Conservation (phyloP, 1,140 invertebrate genomes). For the Reticulitermes speratus region DNA sequence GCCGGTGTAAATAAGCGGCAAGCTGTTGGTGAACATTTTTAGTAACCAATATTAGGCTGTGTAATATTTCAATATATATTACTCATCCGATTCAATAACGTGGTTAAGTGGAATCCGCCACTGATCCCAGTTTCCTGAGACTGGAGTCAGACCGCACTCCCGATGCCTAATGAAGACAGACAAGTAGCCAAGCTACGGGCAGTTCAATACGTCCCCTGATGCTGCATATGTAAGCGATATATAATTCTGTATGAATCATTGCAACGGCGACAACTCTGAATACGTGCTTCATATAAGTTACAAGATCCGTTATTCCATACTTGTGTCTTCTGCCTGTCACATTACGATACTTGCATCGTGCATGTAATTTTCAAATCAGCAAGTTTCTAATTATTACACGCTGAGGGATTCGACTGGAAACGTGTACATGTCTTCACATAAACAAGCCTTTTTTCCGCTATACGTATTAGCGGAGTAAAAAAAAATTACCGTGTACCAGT, state of each 20-base stretch:
- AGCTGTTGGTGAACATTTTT: too few relatives aligned
- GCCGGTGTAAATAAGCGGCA: too few relatives aligned
- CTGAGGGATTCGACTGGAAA: background rate
- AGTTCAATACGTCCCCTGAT: background rate
- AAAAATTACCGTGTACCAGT: background rate
- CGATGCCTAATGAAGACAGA: background rate
- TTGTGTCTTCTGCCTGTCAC: background rate
- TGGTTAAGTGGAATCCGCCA: background rate
- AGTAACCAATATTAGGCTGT: background rate
- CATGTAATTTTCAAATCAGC: background rate
- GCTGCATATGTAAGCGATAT: conserved; percentile 7
- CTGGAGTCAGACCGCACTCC: background rate
- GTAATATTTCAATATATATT: background rate
- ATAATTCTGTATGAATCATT: too few relatives aligned
- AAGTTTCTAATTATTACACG: background rate
- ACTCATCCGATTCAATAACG: background rate
- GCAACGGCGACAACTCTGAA: background rate
- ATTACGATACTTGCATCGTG: too few relatives aligned
- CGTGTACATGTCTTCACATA: background rate
- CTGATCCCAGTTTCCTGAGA: background rate
- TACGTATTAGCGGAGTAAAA: background rate
- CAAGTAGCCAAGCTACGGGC: background rate
- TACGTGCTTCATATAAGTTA: background rate
- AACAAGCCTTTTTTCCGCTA: background rate
- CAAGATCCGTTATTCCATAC: background rate